Conservation (phyloP, 2,888 invertebrate genomes). For the Hartigia nigra region DNA sequence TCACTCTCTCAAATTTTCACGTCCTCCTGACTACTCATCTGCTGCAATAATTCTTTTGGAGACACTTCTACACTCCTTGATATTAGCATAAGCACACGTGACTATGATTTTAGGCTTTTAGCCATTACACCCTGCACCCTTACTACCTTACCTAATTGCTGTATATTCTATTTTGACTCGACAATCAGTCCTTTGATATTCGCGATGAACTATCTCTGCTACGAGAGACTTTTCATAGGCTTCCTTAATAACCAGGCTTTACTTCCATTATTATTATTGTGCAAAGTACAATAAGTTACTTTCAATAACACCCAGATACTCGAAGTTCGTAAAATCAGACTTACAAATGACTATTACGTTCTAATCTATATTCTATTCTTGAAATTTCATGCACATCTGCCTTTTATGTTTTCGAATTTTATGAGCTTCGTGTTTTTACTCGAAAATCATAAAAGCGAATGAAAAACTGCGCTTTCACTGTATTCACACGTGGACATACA, state of each 20-base stretch:
- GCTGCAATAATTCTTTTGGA: neutral
- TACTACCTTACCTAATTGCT: too few species aligned
- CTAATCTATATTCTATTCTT: neutral
- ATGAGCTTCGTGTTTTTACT: too few species aligned
- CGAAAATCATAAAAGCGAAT: too few species aligned
- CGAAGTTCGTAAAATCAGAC: neutral
- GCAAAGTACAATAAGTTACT: neutral
- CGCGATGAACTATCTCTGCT: too few species aligned
- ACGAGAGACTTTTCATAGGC: too few species aligned
- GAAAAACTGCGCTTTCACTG: too few species aligned
- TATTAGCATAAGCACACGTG: too few species aligned
- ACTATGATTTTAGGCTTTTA: too few species aligned
- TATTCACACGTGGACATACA: neutral
- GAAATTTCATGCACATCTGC: neutral
- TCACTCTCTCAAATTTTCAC: neutral
- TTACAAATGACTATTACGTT: neutral
- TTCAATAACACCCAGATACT: neutral
- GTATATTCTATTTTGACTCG: too few species aligned
- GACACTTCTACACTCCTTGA: neutral
- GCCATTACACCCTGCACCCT: too few species aligned
- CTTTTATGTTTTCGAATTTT: too few species aligned
- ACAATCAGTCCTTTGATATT: fast-evolving
- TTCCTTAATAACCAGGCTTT: too few species aligned
- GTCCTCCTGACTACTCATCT: neutral
- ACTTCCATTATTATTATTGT: neutral